Conservation (phyloP, 2,888 invertebrate species). For the Rhingia rostrata region DNA sequence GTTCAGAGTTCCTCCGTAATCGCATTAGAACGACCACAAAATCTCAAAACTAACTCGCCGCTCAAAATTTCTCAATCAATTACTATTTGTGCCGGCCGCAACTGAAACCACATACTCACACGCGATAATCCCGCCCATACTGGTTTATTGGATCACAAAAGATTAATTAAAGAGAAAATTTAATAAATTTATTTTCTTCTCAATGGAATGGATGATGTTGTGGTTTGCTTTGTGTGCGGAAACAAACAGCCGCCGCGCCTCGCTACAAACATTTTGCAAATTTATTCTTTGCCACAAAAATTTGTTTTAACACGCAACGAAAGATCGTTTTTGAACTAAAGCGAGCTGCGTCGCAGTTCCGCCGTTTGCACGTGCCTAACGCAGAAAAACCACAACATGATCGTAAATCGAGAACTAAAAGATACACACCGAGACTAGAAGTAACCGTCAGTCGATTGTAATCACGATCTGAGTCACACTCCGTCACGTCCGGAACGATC, state of each 20-base stretch:
- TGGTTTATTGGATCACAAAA: constrained; percentile 50
- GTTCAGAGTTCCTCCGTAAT: no score
- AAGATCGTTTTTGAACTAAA: constrained; percentile 12
- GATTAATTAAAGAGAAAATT: constrained; percentile 43
- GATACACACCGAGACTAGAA: neutral
- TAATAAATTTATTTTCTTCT: constrained; percentile 44
- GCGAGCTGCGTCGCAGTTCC: neutral
- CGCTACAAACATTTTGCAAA: constrained; percentile 20
- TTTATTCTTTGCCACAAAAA: constrained; percentile 28
- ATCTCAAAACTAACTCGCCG: neutral
- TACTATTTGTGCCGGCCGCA: constrained; percentile 11
- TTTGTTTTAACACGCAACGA: constrained; percentile 32
- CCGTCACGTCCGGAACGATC: constrained; percentile 46
- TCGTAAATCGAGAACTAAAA: neutral
- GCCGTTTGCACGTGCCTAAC: constrained; percentile 32
- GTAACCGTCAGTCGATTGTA: neutral
- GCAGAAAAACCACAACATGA: constrained; percentile 31
- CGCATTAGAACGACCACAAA: neutral
- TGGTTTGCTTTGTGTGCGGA: constrained; percentile 32
- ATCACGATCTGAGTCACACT: constrained; percentile 52
- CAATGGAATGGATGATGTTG: constrained; percentile 20
- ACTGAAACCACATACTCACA: constrained; percentile 14
- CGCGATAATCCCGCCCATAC: constrained; percentile 20
- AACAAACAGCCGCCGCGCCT: constrained; percentile 12
- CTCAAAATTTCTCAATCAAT: constrained; percentile 17